Base-by-base conservation (phyloP, 2,888 invertebrate species). In the Masnerella sp. region DNA sequence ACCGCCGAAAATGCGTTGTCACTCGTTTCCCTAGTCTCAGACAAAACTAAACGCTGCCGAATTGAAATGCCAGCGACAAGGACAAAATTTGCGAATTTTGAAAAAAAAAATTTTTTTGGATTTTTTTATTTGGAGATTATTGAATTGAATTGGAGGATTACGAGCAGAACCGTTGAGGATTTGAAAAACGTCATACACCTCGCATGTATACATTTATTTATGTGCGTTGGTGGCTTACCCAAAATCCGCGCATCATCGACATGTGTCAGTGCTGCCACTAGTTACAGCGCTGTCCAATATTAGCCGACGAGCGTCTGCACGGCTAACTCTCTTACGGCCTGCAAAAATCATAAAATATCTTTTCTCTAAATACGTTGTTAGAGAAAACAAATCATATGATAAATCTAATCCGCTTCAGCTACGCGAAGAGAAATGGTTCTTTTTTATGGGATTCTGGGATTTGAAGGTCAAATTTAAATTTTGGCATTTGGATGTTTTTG, bases 11-110 rank as follows among this genome's bases (percentile, higher is more conserved):
- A n/a, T n/a, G 12, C 17, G 12, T 15, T 45, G 36, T 36, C 22
- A 25, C 28, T 17, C 22, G 14, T 15, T 54, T 36, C 30, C 36
- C 15, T 20, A 49, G 8, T 20, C 30, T 22, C 15, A 43, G 30
- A 61, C 4, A 38, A 45, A 49, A 62, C 36, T 61, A 69, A 77
- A 78, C 78, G 78, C 78, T 78, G 78, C 78, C 78, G 75, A 78
- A 78, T 78, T 77, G 78, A 78, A 75, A 70, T 49, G 65, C 62
- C 62, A 52, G 43, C 28, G 18, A 51, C 32, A 36, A 52, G 18
- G 36, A 49, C 17, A 15, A 20, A n/a, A n/a, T n/a, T n/a, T n/a
- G n/a, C n/a, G n/a, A n/a, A n/a, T n/a, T n/a, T n/a, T n/a, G n/a
- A n/a, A 12, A 42, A 32, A n/a, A 14, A 56, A 61, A 47, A 12